phyloP scores from a whole-genome alignment of 1,140 invertebrate genomes.

The Telenomus remus region DNA sequence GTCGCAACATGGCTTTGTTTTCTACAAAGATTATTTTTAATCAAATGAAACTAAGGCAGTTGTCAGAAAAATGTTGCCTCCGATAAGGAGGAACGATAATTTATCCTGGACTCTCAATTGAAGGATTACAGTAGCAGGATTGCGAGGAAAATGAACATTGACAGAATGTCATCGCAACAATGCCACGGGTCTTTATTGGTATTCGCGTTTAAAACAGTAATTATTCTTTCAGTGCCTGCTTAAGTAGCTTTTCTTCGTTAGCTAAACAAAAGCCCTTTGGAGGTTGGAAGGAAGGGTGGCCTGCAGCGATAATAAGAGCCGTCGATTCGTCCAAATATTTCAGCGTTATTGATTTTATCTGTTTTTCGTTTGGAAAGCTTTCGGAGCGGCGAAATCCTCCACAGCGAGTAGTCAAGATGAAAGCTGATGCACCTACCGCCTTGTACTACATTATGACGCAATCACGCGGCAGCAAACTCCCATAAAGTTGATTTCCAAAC shows the following conservation, averaged over 20 bases:
- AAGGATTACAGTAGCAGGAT: not conserved
- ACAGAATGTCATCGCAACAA: slow-evolving; percentile 14
- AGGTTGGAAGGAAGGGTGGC: slow-evolving; percentile 11
- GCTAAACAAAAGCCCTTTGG: slow-evolving; percentile 36
- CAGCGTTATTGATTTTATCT: slow-evolving; percentile 28
- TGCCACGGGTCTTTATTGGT: slow-evolving; percentile 13
- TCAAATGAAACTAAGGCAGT: not conserved
- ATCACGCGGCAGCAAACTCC: slow-evolving; percentile 57
- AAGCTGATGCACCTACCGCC: slow-evolving; percentile 12
- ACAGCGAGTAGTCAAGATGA: slow-evolving; percentile 27
- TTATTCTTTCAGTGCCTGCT: slow-evolving; percentile 34
- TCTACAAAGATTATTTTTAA: slow-evolving; percentile 17
- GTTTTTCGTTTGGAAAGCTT: slow-evolving; percentile 21
- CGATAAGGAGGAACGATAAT: not conserved
- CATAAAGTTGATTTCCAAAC: slow-evolving; percentile 61
- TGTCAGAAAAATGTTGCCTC: too few relatives aligned
- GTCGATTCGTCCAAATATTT: slow-evolving; percentile 26
- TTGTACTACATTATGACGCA: slow-evolving; percentile 60
- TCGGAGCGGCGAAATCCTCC: not conserved
- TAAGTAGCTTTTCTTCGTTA: slow-evolving; percentile 49
- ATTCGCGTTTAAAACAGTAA: slow-evolving; percentile 32
- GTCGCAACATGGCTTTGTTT: slow-evolving; percentile 11
- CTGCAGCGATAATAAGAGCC: slow-evolving; percentile 29
- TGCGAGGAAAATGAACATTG: slow-evolving; percentile 14
- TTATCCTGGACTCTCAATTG: slow-evolving; percentile 4